Evolutionary conservation across 2,113 vertebrate species (phyloP).

Genomic region (Mus spicilegus): DNA sequence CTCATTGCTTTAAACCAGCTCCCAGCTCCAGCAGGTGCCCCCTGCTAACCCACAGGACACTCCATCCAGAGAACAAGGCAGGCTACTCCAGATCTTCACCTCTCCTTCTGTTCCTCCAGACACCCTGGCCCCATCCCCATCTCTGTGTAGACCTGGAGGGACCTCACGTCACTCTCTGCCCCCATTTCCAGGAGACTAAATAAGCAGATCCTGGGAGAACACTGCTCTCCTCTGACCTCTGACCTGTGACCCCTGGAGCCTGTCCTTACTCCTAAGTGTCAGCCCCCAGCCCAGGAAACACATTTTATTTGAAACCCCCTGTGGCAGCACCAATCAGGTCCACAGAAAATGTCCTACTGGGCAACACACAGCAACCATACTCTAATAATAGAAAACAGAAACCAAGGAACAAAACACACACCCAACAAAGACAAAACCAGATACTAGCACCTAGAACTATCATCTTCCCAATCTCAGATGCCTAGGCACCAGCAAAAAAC

Average conservation of each 20-base stretch:
- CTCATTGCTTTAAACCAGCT: neutral
- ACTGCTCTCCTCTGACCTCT: neutral
- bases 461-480: neutral
- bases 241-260: neutral
- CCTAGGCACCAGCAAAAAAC: neutral
- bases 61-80: neutral
- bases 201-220: neutral
- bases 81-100: neutral
- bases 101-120: neutral
- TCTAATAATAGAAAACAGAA: neutral
- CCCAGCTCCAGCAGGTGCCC: neutral
- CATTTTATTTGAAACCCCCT: neutral
- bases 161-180: neutral
- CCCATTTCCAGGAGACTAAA: neutral
- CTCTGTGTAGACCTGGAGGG: neutral
- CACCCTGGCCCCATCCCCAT: neutral
- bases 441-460: neutral
- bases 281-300: neutral
- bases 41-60: neutral
- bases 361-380: neutral
- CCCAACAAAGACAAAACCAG: neutral
- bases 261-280: neutral
- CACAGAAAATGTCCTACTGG: neutral
- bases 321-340: neutral
- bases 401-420: neutral